Conservation (phyloP, 2,888 invertebrate genomes). For the Campaea margaritaria region DNA sequence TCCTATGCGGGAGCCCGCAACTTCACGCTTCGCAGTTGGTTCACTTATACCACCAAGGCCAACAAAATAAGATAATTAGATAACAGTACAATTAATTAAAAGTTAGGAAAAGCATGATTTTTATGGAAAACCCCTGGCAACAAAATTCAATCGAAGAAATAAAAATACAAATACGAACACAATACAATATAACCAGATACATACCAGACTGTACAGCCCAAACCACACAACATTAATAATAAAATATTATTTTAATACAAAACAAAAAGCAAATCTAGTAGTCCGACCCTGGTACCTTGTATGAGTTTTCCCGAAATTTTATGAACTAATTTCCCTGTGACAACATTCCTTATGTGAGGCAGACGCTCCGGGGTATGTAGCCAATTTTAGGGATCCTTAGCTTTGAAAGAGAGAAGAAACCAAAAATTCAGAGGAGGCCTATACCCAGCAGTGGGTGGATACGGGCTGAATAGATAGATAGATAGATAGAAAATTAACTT, state of each 20-base stretch:
- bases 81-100: too few relatives aligned
- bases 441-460: too few relatives aligned
- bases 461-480: too few relatives aligned
- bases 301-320: conserved; percentile 66
- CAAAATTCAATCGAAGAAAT: too few relatives aligned
- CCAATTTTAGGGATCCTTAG: conserved; percentile 53
- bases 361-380: conserved; percentile 70
- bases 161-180: too few relatives aligned
- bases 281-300: conserved; percentile 28
- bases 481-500: too few relatives aligned
- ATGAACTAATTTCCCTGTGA: conserved; percentile 81
- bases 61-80: too few relatives aligned
- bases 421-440: not conserved
- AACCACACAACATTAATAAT: conserved; percentile 15
- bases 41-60: too few relatives aligned
- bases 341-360: conserved; percentile 78
- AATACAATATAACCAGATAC: conserved; percentile 6
- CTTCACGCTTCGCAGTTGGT: too few relatives aligned
- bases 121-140: too few relatives aligned
- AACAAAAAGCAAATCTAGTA: conserved; percentile 30
- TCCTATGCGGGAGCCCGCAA: too few relatives aligned
- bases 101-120: too few relatives aligned
- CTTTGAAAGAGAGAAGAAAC: not conserved
- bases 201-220: not conserved
- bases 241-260: conserved; percentile 34